phyloP scores from a whole-genome alignment of 1,140 invertebrate species.

The Lepidurus packardi region DNA sequence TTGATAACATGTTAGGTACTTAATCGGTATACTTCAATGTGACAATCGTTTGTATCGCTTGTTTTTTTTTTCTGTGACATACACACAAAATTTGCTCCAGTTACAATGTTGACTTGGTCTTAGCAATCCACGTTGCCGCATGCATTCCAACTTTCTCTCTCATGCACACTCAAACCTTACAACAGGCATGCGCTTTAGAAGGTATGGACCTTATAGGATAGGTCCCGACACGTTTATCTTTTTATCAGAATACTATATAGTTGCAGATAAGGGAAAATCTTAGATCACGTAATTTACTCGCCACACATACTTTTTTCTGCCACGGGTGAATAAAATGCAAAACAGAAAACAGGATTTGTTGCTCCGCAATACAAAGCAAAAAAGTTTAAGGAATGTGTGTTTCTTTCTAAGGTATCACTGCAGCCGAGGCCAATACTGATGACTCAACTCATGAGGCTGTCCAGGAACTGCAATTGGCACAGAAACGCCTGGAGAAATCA shows the following conservation, averaged over 20 bases:
- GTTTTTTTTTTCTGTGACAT: constrained; percentile 12
- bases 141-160: neutral
- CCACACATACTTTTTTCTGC: neutral
- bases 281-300: neutral
- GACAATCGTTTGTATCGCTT: constrained; percentile 27
- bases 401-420: constrained; percentile 49
- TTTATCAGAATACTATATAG: neutral
- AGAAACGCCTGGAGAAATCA: constrained; percentile 64
- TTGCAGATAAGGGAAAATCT: too few relatives aligned
- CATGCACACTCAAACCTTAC: neutral
- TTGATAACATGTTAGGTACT: constrained; percentile 36
- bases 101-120: constrained; percentile 15
- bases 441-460: constrained; percentile 54
- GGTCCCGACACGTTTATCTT: neutral
- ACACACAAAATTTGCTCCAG: neutral
- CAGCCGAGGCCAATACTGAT: constrained; percentile 61
- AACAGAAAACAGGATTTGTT: neutral
- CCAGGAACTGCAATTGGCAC: constrained; percentile 63
- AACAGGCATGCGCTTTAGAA: neutral
- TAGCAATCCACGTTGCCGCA: constrained; percentile 4
- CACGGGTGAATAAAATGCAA: neutral
- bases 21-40: constrained; percentile 28
- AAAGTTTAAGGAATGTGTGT: neutral
- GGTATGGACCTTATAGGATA: too few relatives aligned
- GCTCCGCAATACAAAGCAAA: constrained; percentile 10